Evolutionary conservation across 1,140 invertebrate species (phyloP).

Genomic region (Meloidogyne hapla): DNA sequence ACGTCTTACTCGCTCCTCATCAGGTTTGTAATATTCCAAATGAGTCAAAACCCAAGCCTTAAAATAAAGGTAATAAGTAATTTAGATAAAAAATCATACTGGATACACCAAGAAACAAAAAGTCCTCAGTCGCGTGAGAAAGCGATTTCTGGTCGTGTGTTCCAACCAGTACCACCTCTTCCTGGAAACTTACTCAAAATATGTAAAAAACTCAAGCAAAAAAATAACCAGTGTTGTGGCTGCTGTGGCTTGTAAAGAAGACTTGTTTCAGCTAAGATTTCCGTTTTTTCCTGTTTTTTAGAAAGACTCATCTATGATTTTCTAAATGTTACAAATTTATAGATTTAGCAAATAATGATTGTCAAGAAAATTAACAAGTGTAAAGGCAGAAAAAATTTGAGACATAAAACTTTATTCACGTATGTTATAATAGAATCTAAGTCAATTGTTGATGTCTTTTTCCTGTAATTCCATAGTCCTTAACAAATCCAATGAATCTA

Average conservation of each 20-base stretch:
- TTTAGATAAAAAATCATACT: neutral
- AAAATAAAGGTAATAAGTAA: neutral
- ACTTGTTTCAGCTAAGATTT: neutral
- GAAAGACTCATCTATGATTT: constrained; percentile 1
- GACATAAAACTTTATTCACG: neutral
- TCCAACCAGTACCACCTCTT: constrained; percentile 21
- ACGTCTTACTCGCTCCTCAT: constrained; percentile 11
- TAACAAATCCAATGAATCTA: constrained; percentile 38
- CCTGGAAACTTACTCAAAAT: neutral
- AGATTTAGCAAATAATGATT: neutral
- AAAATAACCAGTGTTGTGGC: neutral
- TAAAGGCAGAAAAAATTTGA: neutral
- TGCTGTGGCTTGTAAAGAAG: neutral
- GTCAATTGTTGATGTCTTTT: constrained; percentile 12
- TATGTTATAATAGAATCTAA: neutral
- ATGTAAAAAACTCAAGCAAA: neutral
- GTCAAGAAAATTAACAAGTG: neutral
- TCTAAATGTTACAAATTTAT: neutral
- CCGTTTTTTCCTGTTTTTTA: constrained; percentile 2
- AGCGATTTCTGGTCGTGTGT: neutral
- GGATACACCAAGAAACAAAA: constrained; percentile 20
- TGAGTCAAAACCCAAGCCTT: constrained; percentile 20
- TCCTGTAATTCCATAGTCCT: constrained; percentile 27
- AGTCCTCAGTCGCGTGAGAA: neutral
- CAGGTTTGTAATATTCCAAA: constrained; percentile 24